Percentiles rank a stretch among this genome's conserved stretches.
These are phyloP conservation scores for Drosophila cognata DNA, from an alignment of 2,888 invertebrate species.

Conservation along the genomic window DNA sequence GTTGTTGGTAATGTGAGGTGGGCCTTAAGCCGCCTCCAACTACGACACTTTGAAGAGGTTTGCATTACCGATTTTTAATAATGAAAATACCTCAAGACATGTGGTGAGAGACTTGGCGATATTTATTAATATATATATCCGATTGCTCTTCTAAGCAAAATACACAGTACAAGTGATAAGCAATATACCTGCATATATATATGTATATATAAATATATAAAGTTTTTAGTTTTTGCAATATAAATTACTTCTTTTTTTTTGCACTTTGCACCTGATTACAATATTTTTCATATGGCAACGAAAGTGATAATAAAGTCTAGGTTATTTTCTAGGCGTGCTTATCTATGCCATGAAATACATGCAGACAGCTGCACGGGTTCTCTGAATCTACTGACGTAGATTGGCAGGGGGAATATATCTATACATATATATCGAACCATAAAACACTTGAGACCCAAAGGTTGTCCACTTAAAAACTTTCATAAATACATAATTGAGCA, in stretches of 20 bases:
- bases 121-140: slow-evolving; percentile 28
- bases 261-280: slow-evolving; percentile 62
- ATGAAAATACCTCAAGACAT: slow-evolving; percentile 15
- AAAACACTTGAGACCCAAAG: slow-evolving; percentile 53
- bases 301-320: slow-evolving; percentile 4
- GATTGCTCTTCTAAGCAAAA: slow-evolving; percentile 17
- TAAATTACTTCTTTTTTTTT: slow-evolving; percentile 23
- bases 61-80: slow-evolving; percentile 36
- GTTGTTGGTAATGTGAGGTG: slow-evolving; percentile 11
- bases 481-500: slow-evolving; percentile 65
- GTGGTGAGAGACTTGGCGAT: slow-evolving; percentile 13
- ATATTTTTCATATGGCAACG: slow-evolving; percentile 27
- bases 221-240: slow-evolving; percentile 36
- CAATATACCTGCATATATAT: slow-evolving; percentile 3
- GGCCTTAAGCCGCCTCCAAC: not conserved
- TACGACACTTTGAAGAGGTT: slow-evolving; percentile 25
- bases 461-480: slow-evolving; percentile 41
- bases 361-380: slow-evolving; percentile 42
- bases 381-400: slow-evolving; percentile 24
- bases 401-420: slow-evolving; percentile 41
- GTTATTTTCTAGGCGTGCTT: slow-evolving; percentile 1
- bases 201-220: slow-evolving; percentile 6
- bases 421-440: slow-evolving; percentile 38
- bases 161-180: slow-evolving; percentile 10
- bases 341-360: slow-evolving; percentile 25